Base-by-base conservation (phyloP, 2,888 invertebrate genomes). In the Ennomos erosarius region DNA sequence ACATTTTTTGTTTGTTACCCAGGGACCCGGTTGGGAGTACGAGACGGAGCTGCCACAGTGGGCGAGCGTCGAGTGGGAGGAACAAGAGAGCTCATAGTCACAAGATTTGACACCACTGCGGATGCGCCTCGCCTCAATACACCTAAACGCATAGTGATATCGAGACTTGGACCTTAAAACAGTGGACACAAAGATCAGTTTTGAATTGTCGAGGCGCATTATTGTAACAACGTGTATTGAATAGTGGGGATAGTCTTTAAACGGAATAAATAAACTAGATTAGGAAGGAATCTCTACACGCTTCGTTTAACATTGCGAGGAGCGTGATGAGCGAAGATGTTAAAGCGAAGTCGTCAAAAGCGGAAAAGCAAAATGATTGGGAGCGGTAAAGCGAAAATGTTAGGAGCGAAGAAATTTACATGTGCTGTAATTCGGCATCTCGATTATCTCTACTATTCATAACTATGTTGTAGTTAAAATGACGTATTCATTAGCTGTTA, bases 1-100 rank as follows among this genome's bases (percentile, higher is more conserved):
- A 26, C 16, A 26, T 61, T 61, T 61, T 61, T 44, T 81, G 8
- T 46, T 1, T 26, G 26, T 26, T 26, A 4, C 26, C 5, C 88
- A 98, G 97, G 98, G 98, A 36, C 97, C 98, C 56, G 98, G 97
- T 47, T 99, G 98, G 98, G 96, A 97, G 78, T 99, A 97, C 87
- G 96, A 97, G 88, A 98, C 98, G 1, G 96, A 96, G 78, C 92
- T 98, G 73, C 99, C 99, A 0, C 96, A 96, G 54, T 99, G 99
- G 99, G 98, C 99, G 38, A 93, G 94, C 79, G 94, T 96, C 50
- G 96, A 97, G 73, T 98, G 98, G 98, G 92, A 93, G 59, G 96
- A 96, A 75, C 93, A 94, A 43, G 95, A 95, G 34, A 78, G 58
- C 65, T 91, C 90, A 86, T 92, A 91, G 91, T 91, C 71, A 76